phyloP scores from a whole-genome alignment of 2,113 vertebrate species.

The Origma solitaria region DNA sequence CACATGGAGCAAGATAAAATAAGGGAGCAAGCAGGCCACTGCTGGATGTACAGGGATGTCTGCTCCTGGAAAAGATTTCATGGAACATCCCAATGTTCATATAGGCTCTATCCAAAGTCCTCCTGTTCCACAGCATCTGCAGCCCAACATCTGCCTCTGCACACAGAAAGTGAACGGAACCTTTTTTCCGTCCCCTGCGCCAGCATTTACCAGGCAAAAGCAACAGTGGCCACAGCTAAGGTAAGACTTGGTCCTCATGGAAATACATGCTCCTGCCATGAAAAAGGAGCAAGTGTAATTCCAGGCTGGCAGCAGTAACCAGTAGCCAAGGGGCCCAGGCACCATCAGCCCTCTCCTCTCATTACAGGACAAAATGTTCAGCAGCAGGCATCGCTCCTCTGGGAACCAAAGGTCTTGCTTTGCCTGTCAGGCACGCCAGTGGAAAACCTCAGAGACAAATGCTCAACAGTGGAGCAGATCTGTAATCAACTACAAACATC shows the following conservation, averaged over 20 bases:
- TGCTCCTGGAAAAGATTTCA: background rate
- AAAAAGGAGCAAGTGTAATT: background rate
- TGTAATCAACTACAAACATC: background rate
- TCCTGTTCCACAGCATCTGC: background rate
- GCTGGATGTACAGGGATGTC: background rate
- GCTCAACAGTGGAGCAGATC: background rate
- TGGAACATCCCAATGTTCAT: fast-evolving
- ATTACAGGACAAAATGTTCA: background rate
- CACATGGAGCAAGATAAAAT: background rate
- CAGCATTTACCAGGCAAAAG: background rate
- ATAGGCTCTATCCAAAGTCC: background rate
- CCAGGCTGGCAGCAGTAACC: background rate
- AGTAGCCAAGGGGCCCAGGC: too few species aligned
- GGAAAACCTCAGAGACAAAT: background rate
- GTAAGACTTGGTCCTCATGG: background rate
- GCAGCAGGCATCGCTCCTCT: background rate
- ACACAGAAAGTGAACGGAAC: fast-evolving
- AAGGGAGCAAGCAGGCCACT: background rate
- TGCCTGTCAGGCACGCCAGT: background rate
- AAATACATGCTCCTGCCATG: background rate
- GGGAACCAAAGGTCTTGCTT: background rate
- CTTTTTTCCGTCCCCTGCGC: background rate
- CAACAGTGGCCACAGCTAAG: background rate
- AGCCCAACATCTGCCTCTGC: background rate
- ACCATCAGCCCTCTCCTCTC: background rate